Conservation (phyloP, 2,888 invertebrate species). For the Andrena marginata region DNA sequence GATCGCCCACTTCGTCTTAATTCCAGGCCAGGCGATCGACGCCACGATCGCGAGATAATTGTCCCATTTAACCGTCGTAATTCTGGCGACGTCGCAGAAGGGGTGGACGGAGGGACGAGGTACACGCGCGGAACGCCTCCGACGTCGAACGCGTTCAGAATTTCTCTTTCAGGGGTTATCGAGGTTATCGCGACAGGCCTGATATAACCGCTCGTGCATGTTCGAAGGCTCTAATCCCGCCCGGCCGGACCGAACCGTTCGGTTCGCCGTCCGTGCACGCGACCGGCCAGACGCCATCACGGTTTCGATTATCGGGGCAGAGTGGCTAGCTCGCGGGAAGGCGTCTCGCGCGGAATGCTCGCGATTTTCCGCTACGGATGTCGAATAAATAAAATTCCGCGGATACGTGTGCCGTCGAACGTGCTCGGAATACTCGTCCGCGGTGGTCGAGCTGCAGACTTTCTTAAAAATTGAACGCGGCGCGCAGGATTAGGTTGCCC, state of each 20-base stretch:
- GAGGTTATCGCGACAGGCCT: slow-evolving; percentile 1
- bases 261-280: too few relatives aligned
- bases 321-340: background rate
- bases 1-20: slow-evolving; percentile 47
- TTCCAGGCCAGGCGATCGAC: slow-evolving; percentile 38
- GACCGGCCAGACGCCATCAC: slow-evolving; percentile 2
- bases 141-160: background rate
- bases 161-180: slow-evolving; percentile 6
- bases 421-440: slow-evolving; percentile 27
- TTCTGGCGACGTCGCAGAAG: slow-evolving; percentile 1
- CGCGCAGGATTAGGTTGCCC: slow-evolving; percentile 35
- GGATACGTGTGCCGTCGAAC: slow-evolving; percentile 28
- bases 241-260: too few relatives aligned
- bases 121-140: background rate
- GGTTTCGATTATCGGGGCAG: slow-evolving; percentile 37
- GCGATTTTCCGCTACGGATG: slow-evolving; percentile 24
- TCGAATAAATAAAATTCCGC: slow-evolving; percentile 31
- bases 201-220: background rate
- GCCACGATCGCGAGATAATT: slow-evolving; percentile 43
- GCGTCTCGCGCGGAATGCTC: background rate
- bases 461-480: slow-evolving; percentile 45
- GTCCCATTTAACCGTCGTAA: slow-evolving; percentile 36
- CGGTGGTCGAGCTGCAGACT: background rate
- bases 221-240: slow-evolving; percentile 4
- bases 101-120: background rate